Percentiles rank a stretch among this genome's conserved stretches.
Evolutionary conservation across 2,797 vertebrate genomes (phyloP).

Genomic region (Falco rusticolus): DNA sequence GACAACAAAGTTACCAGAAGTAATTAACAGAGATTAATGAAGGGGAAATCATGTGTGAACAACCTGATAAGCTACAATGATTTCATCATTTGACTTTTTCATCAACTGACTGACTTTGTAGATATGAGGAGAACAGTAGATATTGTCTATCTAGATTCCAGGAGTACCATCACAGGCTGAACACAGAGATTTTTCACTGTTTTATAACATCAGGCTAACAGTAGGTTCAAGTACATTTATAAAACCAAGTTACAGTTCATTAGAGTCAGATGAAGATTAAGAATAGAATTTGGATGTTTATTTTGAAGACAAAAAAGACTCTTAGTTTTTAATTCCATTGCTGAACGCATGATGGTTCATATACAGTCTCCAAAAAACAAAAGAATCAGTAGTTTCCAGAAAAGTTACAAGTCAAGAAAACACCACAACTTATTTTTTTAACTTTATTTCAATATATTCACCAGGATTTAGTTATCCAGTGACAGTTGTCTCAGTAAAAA

Average conservation of each 20-base stretch:
- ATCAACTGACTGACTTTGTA: neutral
- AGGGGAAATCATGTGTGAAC: neutral
- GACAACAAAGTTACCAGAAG: neutral
- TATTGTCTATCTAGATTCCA: neutral
- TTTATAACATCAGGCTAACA: neutral
- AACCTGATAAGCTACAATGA: neutral
- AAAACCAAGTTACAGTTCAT: neutral
- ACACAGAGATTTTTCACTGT: neutral
- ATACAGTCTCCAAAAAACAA: rapidly evolving
- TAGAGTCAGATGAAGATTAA: neutral
- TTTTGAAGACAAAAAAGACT: neutral
- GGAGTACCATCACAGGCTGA: neutral
- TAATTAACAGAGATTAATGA: neutral
- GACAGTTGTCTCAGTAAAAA: neutral
- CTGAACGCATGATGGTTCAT: neutral
- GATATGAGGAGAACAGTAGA: neutral
- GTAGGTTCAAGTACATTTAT: neutral
- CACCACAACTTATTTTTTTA: neutral
- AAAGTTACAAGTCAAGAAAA: neutral
- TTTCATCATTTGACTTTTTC: no score
- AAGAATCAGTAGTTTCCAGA: neutral
- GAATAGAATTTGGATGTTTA: neutral
- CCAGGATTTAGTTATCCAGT: neutral
- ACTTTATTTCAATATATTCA: neutral
- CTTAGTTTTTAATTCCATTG: neutral